Conservation (phyloP, 2,888 invertebrate genomes). For the Parasteatoda lunata region DNA sequence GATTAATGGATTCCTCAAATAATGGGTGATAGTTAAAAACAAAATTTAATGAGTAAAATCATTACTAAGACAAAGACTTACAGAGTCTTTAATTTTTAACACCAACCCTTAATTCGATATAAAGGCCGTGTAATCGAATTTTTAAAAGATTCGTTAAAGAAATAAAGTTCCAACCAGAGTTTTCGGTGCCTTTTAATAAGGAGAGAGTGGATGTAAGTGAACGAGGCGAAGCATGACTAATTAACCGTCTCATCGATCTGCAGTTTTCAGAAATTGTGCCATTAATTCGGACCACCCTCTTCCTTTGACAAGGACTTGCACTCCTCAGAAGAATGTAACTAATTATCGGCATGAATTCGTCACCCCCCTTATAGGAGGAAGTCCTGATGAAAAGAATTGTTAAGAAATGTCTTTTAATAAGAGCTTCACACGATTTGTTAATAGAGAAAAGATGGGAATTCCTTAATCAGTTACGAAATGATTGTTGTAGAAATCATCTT, state of each 20-base stretch:
- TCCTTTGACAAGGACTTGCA: background rate
- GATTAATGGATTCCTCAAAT: background rate
- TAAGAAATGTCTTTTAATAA: background rate
- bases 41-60: too few relatives aligned
- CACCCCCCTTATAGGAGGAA: background rate
- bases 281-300: too few relatives aligned
- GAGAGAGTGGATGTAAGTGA: constrained; percentile 3
- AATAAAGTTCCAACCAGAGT: background rate
- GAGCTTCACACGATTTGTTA: background rate
- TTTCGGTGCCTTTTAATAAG: background rate
- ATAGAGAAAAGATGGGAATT: background rate
- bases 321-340: background rate
- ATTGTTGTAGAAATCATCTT: too few relatives aligned
- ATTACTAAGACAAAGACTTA: too few relatives aligned
- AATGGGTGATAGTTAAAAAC: too few relatives aligned
- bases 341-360: constrained; percentile 17
- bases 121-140: background rate
- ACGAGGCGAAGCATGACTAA: constrained; percentile 22
- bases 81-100: background rate
- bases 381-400: background rate
- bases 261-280: background rate
- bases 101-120: background rate
- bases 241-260: constrained; percentile 15
- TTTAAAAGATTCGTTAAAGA: too few relatives aligned
- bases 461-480: too few relatives aligned